Base-by-base conservation (phyloP, 2,888 invertebrate species). In the Xanthorhoe spadicearia region DNA sequence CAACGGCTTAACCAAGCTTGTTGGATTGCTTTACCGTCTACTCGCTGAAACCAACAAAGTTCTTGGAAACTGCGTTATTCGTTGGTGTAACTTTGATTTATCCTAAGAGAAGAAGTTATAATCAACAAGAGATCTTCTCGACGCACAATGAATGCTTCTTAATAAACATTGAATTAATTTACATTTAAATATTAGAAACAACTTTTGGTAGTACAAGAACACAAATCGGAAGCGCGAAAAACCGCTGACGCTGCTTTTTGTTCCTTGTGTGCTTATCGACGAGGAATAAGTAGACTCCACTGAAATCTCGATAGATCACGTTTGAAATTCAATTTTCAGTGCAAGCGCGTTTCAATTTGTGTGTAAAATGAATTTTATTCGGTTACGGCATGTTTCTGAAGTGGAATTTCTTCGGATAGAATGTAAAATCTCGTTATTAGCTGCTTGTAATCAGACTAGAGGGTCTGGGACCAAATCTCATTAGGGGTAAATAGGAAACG, bases 221-320 rank as follows among this genome's bases (percentile, higher is more conserved):
- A 50, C 8, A 10, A 18, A 50, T 4, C 1, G 50, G 10, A 50
- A 19, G 50, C 7, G 18, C n/a, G 15, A 46, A 15, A 19, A 43
- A 15, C 46, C 19, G 6, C 19, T 35, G 8, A 46, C 54, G 46
- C 57, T 49, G 28, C 43, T 51, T 56, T 56, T 51, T 38, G 28
- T 62, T 28, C 38, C 18, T 54, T 54, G 68, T 52, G 28, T 52
- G 57, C 53, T 68, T 69, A 68, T 69, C 69, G 54, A n/a, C 59
- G 56, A 55, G 56, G 55, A 59, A 58, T 69, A 77, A 75, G 71
- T 68, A 61, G 66, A 69, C 65, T 69, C 58, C 66, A 73, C 77
- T 76, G 74, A 77, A 81, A 79, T 72, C 74, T 71, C 72, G 83
- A 83, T 84, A 82, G 80, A 80, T 78, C 82, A 83, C 83, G 82